phyloP scores from a whole-genome alignment of 2,797 vertebrate species.

The Tympanoctomys barrerae region DNA sequence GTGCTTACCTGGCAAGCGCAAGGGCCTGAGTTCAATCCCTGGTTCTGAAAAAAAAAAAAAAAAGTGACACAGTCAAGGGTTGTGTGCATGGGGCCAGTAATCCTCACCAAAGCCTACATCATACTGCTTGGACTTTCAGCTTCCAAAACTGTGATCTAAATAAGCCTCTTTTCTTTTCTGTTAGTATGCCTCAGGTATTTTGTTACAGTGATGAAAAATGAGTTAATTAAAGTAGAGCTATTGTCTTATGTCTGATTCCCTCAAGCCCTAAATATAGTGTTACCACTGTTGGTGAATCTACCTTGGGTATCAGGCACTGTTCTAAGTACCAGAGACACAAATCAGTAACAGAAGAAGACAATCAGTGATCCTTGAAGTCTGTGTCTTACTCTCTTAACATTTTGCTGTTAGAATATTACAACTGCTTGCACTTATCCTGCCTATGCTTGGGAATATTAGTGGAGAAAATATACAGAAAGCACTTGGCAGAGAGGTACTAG shows the following conservation, averaged over 20 bases:
- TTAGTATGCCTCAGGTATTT: background rate
- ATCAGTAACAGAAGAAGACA: background rate
- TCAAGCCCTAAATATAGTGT: background rate
- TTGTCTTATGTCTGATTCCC: conserved; percentile 35
- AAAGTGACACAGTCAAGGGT: too few relatives aligned
- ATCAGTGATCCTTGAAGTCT: background rate
- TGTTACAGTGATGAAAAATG: background rate
- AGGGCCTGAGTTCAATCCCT: too few relatives aligned
- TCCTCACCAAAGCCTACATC: background rate
- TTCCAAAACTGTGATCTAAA: background rate
- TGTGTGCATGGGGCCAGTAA: background rate
- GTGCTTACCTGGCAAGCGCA: too few relatives aligned
- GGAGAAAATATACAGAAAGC: background rate
- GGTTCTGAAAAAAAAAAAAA: too few relatives aligned
- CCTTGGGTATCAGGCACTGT: background rate
- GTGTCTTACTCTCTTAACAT: background rate
- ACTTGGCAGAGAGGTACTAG: background rate
- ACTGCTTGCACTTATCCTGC: background rate
- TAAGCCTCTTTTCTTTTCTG: background rate
- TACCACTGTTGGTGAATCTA: conserved; percentile 1
- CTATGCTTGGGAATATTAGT: background rate
- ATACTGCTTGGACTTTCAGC: background rate
- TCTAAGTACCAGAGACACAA: background rate
- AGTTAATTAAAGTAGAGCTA: background rate
- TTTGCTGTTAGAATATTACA: background rate